phyloP scores from a whole-genome alignment of 2,797 vertebrate species.

The Ispidina picta region DNA sequence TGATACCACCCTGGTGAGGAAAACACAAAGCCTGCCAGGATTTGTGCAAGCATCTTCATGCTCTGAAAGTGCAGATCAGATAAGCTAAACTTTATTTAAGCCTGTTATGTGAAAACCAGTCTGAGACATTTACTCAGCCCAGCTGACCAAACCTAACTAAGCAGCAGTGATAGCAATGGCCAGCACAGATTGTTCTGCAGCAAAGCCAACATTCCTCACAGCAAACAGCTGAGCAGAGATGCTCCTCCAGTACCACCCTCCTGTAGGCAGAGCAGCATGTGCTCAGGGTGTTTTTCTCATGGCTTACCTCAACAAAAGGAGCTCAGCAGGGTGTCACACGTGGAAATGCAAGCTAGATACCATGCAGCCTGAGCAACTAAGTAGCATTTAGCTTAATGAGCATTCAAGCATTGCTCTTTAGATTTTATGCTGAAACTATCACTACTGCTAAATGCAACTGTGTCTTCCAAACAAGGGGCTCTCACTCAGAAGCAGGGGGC shows the following conservation, averaged over 20 bases:
- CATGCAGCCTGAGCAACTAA: background rate
- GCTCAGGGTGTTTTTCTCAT: background rate
- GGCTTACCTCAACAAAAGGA: background rate
- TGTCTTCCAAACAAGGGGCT: background rate
- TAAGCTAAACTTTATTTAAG: background rate
- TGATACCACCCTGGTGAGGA: background rate
- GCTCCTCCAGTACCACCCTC: background rate
- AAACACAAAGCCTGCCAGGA: background rate
- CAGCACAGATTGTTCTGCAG: background rate
- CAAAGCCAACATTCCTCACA: background rate
- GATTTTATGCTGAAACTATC: background rate
- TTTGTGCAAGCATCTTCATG: background rate
- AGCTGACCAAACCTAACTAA: background rate
- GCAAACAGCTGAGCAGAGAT: background rate
- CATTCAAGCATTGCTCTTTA: background rate
- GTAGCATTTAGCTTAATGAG: background rate
- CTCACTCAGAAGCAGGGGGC: background rate
- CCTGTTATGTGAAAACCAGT: background rate
- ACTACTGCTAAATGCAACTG: background rate
- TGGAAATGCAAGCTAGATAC: background rate
- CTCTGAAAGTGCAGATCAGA: background rate
- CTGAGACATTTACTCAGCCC: background rate
- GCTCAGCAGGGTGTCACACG: background rate
- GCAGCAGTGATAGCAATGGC: background rate
- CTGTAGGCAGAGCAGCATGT: background rate